Evolutionary conservation across 2,888 invertebrate species (phyloP).

Genomic region (Serripes groenlandicus): DNA sequence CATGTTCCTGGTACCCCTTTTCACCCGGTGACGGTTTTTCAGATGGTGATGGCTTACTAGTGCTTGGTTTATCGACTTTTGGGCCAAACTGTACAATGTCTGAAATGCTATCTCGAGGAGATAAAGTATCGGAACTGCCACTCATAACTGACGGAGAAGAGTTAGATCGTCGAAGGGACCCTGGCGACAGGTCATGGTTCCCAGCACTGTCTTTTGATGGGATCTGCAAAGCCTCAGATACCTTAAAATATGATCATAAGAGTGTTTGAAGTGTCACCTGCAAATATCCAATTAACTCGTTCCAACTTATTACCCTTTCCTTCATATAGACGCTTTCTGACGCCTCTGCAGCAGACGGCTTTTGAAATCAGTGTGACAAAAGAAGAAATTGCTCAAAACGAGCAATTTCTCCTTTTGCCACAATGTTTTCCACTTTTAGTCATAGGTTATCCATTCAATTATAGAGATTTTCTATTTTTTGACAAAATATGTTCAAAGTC

Average conservation of each 20-base stretch:
- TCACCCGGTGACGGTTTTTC: not conserved
- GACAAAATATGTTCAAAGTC: no score
- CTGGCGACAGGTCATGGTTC: constrained; percentile 53
- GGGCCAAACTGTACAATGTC: constrained; percentile 64
- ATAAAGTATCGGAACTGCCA: constrained; percentile 68
- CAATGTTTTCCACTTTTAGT: constrained; percentile 2
- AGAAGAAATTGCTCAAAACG: not conserved
- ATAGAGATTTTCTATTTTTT: no score
- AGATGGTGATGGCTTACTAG: not conserved
- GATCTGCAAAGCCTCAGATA: constrained; percentile 54
- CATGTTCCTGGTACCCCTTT: not conserved
- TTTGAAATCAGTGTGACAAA: not conserved
- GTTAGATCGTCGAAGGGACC: constrained; percentile 64
- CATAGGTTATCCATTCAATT: no score
- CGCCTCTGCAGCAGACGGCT: not conserved
- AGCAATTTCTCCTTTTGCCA: not conserved
- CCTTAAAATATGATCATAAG: constrained; percentile 24
- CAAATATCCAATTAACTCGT: not conserved
- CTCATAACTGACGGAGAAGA: constrained; percentile 79
- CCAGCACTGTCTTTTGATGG: constrained; percentile 56
- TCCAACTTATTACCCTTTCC: not conserved
- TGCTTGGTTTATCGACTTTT: not conserved
- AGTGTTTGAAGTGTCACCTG: not conserved
- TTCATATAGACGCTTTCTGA: not conserved
- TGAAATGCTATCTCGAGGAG: constrained; percentile 68